These are phyloP conservation scores for Oncorhynchus tshawytscha DNA, from an alignment of 2,113 vertebrate genomes.

Conservation along the genomic window DNA sequence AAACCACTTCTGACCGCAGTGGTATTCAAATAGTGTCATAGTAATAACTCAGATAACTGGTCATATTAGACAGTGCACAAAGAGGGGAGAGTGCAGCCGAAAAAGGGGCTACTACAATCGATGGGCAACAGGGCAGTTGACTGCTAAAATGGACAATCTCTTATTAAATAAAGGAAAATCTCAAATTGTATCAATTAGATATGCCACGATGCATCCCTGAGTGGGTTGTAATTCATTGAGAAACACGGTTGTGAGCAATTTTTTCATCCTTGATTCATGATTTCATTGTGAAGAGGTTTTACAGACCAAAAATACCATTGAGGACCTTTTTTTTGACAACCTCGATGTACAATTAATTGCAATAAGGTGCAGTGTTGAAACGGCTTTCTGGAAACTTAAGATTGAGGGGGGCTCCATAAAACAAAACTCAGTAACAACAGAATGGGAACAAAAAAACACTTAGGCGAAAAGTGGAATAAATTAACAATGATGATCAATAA, in stretches of 20 bases:
- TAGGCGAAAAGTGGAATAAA: slow-evolving; percentile 55
- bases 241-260: slow-evolving; percentile 42
- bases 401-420: slow-evolving; percentile 30
- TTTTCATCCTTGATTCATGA: not conserved
- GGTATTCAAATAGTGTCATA: slow-evolving; percentile 47
- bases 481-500: slow-evolving; percentile 49
- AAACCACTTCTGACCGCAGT: slow-evolving; percentile 69
- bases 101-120: slow-evolving; percentile 59
- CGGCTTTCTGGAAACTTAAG: slow-evolving; percentile 21
- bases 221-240: slow-evolving; percentile 54
- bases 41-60: slow-evolving; percentile 55
- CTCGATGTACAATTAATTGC: slow-evolving; percentile 1
- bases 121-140: slow-evolving; percentile 21
- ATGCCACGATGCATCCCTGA: slow-evolving; percentile 73
- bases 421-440: slow-evolving; percentile 21
- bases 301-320: slow-evolving; percentile 37
- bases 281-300: slow-evolving; percentile 37
- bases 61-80: slow-evolving; percentile 52
- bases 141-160: slow-evolving; percentile 25
- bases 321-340: slow-evolving; percentile 2
- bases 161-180: slow-evolving; percentile 35
- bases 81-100: slow-evolving; percentile 59
- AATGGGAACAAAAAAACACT: slow-evolving; percentile 30
- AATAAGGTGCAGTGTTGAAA: slow-evolving; percentile 39
- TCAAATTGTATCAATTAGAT: slow-evolving; percentile 28